Evolutionary conservation across 2,888 invertebrate species (phyloP).

Genomic region (Drosophila nigricruria): DNA sequence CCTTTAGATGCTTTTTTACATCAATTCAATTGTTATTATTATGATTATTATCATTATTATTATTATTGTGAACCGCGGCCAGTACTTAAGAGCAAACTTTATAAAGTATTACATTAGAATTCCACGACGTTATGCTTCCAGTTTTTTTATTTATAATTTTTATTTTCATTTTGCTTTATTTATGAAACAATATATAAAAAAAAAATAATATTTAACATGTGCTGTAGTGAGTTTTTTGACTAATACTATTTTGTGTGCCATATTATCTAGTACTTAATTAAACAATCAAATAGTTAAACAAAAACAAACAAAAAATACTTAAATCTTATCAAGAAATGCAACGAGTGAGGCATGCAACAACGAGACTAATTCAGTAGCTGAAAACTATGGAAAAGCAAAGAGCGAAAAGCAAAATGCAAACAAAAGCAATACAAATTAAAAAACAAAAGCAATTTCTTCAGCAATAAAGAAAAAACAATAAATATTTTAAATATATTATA

Average conservation of each 20-base stretch:
- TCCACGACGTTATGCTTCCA: slow-evolving; percentile 65
- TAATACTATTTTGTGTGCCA: slow-evolving; percentile 72
- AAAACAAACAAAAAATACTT: neutral
- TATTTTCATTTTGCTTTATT: slow-evolving; percentile 5
- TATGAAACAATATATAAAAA: neutral
- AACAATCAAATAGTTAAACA: slow-evolving; percentile 18
- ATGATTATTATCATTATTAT: slow-evolving; percentile 19
- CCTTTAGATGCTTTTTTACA: slow-evolving; percentile 73
- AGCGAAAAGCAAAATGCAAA: slow-evolving; percentile 8
- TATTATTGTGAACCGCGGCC: slow-evolving; percentile 38
- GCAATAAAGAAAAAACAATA: slow-evolving; percentile 9
- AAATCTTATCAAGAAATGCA: slow-evolving; percentile 31
- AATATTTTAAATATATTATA: slow-evolving; percentile 18
- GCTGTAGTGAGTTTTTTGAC: slow-evolving; percentile 74
- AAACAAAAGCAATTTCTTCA: slow-evolving; percentile 32
- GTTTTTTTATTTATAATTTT: slow-evolving; percentile 23
- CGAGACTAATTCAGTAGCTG: slow-evolving; percentile 55
- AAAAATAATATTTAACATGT: slow-evolving; percentile 66
- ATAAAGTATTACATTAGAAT: slow-evolving; percentile 78
- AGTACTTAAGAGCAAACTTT: slow-evolving; percentile 73
- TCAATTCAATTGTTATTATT: slow-evolving; percentile 24
- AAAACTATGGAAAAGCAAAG: slow-evolving; percentile 31
- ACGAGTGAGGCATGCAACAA: slow-evolving; percentile 61
- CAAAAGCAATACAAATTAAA: slow-evolving; percentile 41
- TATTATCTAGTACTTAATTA: slow-evolving; percentile 46